These are phyloP conservation scores for Luffia ferchaultella DNA, from an alignment of 2,888 invertebrate species.

Conservation along the genomic window DNA sequence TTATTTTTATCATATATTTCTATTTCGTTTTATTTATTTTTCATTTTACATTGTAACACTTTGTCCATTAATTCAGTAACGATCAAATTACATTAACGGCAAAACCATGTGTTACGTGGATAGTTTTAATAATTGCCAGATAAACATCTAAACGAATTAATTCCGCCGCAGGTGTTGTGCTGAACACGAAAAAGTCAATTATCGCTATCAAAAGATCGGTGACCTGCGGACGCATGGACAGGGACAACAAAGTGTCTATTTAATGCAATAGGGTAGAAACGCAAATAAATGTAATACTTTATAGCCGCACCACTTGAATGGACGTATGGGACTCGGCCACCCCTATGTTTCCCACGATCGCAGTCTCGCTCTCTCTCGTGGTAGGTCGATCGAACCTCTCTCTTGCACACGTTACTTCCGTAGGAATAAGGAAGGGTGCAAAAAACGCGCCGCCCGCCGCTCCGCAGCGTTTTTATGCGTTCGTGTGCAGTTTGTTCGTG, in stretches of 20 bases:
- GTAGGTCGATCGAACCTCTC: constrained; percentile 17
- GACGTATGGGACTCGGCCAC: constrained; percentile 60
- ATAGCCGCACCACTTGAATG: constrained; percentile 42
- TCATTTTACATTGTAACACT: neutral
- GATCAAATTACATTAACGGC: too few relatives aligned
- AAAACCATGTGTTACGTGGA: neutral
- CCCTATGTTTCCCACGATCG: constrained; percentile 57
- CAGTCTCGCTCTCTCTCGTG: constrained; percentile 28
- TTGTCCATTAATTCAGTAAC: too few relatives aligned
- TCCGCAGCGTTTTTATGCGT: constrained; percentile 35
- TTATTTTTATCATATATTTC: neutral
- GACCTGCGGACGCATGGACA: constrained; percentile 17
- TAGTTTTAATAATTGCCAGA: neutral
- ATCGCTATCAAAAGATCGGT: constrained; percentile 18
- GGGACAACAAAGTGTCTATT: constrained; percentile 6
- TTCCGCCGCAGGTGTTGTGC: neutral
- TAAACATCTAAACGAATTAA: neutral
- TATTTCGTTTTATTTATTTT: neutral
- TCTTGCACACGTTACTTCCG: constrained; percentile 40
- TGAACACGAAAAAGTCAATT: constrained; percentile 10
- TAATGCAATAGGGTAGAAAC: constrained; percentile 14
- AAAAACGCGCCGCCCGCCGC: constrained; percentile 26
- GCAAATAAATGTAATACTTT: constrained; percentile 27
- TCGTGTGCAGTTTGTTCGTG: constrained; percentile 47
- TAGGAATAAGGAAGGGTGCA: constrained; percentile 52